These are phyloP conservation scores for Achlya flavicornis DNA, from an alignment of 2,888 invertebrate genomes.

Conservation along the genomic window DNA sequence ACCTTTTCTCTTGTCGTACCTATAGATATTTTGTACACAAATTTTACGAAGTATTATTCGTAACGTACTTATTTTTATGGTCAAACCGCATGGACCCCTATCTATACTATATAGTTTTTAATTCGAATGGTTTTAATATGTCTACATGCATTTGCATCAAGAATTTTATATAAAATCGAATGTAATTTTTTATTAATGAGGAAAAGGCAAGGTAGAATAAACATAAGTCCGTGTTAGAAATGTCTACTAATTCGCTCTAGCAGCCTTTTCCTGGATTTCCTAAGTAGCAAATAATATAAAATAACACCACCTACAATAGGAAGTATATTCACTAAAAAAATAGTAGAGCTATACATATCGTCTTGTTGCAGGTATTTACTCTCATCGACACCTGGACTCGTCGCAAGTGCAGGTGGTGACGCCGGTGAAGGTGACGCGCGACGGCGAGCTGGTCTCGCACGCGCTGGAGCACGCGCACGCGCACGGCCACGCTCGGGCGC, in stretches of 20 bases:
- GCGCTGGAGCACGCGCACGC: constrained; percentile 81
- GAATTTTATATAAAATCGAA: background rate
- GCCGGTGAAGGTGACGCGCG: constrained; percentile 84
- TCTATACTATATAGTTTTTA: too few relatives aligned
- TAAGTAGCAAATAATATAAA: too few relatives aligned
- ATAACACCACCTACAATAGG: too few relatives aligned
- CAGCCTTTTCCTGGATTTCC: too few relatives aligned
- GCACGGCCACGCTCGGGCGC: constrained; percentile 78
- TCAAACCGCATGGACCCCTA: too few relatives aligned
- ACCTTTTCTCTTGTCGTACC: background rate
- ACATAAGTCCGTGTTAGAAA: too few relatives aligned
- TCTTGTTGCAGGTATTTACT: constrained; percentile 71
- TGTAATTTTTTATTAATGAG: background rate
- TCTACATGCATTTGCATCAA: background rate
- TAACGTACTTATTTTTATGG: too few relatives aligned
- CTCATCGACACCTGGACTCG: constrained; percentile 76
- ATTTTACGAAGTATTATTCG: background rate
- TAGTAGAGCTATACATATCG: background rate
- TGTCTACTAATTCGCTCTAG: too few relatives aligned
- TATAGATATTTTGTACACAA: background rate
- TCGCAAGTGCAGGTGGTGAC: constrained; percentile 83
- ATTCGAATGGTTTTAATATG: too few relatives aligned
- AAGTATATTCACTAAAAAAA: too few relatives aligned
- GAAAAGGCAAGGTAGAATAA: too few relatives aligned
- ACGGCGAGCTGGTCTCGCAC: constrained; percentile 83